Percentiles rank a stretch among this genome's conserved stretches.
Conservation (phyloP, 2,888 invertebrate genomes). For the Exephanes ischioxanthus region DNA sequence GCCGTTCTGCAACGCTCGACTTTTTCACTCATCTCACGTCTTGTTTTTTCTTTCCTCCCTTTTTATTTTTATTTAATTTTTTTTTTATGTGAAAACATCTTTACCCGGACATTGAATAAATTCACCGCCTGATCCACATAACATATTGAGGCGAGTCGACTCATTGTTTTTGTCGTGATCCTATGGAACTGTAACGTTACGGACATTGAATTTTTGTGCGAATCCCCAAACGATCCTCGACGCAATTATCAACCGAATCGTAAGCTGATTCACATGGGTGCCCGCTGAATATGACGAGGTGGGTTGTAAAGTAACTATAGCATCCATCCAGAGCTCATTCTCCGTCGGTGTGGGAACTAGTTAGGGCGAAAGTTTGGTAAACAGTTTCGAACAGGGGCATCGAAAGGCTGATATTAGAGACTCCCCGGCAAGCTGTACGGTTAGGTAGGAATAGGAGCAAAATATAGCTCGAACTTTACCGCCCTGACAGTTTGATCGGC, state of each 20-base stretch:
- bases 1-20: conserved; percentile 31
- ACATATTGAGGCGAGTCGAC: no score
- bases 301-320: conserved; percentile 1
- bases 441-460: conserved; percentile 56
- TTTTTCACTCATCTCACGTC: conserved; percentile 43
- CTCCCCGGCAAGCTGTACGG: conserved; percentile 7
- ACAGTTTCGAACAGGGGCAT: conserved; percentile 65
- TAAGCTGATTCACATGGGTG: conserved; percentile 12
- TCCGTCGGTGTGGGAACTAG: conserved; percentile 60
- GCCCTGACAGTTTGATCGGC: conserved; percentile 78
- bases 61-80: neutral
- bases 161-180: no score
- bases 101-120: no score
- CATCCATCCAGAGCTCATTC: conserved; percentile 8
- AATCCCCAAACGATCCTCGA: conserved; percentile 34
- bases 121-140: no score
- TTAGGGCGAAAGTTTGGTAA: conserved; percentile 66
- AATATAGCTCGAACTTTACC: conserved; percentile 69
- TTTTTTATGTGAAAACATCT: conserved; percentile 2
- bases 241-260: conserved; percentile 61
- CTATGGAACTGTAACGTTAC: conserved; percentile 13
- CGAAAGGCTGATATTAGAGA: conserved; percentile 47
- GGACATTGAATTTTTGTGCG: conserved; percentile 2
- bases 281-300: neutral
- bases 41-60: conserved; percentile 4